Base-by-base conservation (phyloP, 2,113 vertebrate genomes). In the Perognathus longimembris region DNA sequence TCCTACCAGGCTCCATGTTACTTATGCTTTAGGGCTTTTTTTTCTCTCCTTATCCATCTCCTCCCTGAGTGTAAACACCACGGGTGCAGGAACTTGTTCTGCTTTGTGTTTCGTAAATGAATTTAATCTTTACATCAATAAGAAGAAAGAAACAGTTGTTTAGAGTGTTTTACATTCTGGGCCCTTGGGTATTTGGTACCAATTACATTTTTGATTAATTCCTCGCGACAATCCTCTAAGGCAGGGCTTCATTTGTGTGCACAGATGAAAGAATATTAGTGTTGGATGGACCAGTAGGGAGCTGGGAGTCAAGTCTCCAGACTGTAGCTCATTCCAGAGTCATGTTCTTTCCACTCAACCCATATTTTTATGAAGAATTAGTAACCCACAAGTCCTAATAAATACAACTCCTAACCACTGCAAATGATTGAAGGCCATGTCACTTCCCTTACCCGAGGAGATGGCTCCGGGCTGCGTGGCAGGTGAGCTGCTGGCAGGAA, bases 61-160 rank as follows among this genome's bases (percentile, higher is more conserved):
- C 20, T 76, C 17, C 22, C 20, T 1, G 0, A 59, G 15, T 73
- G 0, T 77, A n/a, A 88, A 21, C 21, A 61, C 45, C 21, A 1
- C 59, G 42, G 11, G 3, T 88, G 0, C 1, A 64, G 66, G 64
- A 61, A 61, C 54, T 81, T 63, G 15, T 42, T 78, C 57, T 78
- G 28, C 38, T 21, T 10, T 61, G 1, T 80, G 28, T n/a, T 77
- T n/a, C 76, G 12, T 45, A 32, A 85, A 38, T 63, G 21, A 81
- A 77, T 88, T 85, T 63, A 95, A 67, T 90, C 45, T 26, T 87
- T 95, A 73, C 22, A 78, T 38, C 80, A 69, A 85, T 40, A 90
- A 69, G 22, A 32, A 83, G 21, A 61, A 74, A 61, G 36, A 38
- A 85, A 70, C 26, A 92, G 2, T 50, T 70, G 36, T 12, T 85